Evolutionary conservation across 2,888 invertebrate species (phyloP).

Genomic region (Prionchulus punctatus): DNA sequence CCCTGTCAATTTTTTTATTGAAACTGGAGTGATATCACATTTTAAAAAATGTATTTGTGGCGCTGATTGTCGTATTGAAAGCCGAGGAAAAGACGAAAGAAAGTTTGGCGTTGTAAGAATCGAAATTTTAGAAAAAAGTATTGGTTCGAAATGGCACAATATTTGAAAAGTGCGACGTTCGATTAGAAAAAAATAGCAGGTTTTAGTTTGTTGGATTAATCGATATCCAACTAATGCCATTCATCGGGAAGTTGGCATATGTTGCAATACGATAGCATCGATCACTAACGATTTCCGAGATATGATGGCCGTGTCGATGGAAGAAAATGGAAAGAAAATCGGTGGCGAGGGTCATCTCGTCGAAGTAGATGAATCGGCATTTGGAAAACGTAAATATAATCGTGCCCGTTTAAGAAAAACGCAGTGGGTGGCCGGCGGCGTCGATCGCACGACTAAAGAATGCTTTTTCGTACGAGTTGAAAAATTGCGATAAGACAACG

Average conservation of each 20-base stretch:
- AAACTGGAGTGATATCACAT: too few relatives aligned
- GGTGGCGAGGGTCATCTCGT: not conserved
- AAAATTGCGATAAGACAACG: not conserved
- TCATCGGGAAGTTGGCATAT: not conserved
- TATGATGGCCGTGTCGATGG: not conserved
- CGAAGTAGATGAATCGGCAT: not conserved
- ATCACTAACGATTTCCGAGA: not conserved
- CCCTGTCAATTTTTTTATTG: too few relatives aligned
- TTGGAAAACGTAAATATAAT: not conserved
- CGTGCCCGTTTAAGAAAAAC: not conserved
- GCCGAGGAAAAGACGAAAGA: not conserved
- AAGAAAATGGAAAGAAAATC: not conserved
- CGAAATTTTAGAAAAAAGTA: not conserved
- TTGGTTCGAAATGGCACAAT: not conserved
- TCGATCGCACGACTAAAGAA: not conserved
- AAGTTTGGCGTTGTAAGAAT: not conserved
- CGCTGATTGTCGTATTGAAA: not conserved
- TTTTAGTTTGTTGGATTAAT: not conserved
- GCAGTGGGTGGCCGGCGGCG: not conserved
- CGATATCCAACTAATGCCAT: not conserved
- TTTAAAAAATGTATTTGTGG: too few relatives aligned
- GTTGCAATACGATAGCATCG: not conserved
- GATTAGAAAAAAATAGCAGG: not conserved
- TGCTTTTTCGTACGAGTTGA: not conserved
- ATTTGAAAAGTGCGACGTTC: not conserved